phyloP scores from a whole-genome alignment of 1,140 invertebrate genomes.

The Portunus trituberculatus region DNA sequence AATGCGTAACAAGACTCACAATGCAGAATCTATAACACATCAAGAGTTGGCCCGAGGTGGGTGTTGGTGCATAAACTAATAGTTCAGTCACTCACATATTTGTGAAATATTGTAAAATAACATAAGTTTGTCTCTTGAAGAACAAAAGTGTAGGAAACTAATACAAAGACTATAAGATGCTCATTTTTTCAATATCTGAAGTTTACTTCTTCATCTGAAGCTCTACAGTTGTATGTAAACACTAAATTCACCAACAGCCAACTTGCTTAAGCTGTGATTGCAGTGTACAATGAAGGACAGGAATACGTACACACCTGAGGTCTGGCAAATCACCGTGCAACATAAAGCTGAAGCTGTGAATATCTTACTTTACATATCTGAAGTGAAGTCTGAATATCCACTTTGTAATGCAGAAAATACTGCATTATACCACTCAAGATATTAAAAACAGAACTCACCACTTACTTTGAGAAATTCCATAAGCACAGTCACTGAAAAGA shows the following conservation, averaged over 20 bases:
- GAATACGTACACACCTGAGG: neutral
- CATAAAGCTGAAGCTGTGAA: slow-evolving; percentile 21
- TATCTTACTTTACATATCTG: neutral
- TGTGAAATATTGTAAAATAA: neutral
- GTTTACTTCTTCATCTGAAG: neutral
- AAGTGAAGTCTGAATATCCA: neutral
- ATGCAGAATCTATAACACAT: neutral
- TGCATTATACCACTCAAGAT: neutral
- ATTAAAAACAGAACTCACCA: neutral
- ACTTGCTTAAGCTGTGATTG: neutral
- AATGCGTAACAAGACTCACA: neutral
- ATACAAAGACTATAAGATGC: neutral
- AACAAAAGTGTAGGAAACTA: neutral
- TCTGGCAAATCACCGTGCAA: neutral
- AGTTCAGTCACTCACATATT: neutral
- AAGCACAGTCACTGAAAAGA: neutral
- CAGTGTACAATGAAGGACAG: neutral
- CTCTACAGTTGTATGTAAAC: neutral
- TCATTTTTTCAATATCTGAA: neutral
- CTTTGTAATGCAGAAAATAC: neutral
- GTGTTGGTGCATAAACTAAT: neutral
- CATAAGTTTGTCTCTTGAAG: neutral
- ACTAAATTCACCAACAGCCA: neutral
- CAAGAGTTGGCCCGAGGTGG: neutral
- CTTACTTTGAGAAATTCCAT: neutral